Percentiles rank a stretch among this genome's conserved stretches.
Evolutionary conservation across 1,140 invertebrate genomes (phyloP).

Genomic region (Phymastichus coffea): DNA sequence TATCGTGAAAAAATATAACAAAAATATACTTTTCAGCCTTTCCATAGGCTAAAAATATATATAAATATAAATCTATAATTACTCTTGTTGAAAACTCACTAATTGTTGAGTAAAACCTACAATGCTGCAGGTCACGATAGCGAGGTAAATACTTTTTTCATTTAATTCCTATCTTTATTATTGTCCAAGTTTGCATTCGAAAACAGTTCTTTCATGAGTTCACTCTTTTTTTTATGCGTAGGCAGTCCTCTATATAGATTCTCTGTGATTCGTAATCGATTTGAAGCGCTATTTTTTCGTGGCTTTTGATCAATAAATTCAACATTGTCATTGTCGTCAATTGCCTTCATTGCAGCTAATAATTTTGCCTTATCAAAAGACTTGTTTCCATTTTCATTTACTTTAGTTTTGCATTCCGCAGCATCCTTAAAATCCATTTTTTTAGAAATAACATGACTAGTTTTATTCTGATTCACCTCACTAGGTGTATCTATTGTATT

Average conservation of each 20-base stretch:
- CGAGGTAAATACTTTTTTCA: background rate
- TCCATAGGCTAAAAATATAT: conserved; percentile 20
- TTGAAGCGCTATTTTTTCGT: conserved; percentile 29
- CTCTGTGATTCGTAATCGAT: conserved; percentile 47
- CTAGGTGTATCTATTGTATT: no score
- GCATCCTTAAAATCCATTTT: background rate
- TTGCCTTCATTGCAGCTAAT: conserved; percentile 64
- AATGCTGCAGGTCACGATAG: conserved; percentile 12
- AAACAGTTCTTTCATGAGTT: conserved; percentile 51
- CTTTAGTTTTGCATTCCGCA: background rate
- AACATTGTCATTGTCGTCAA: conserved; percentile 63
- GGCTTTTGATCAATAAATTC: conserved; percentile 45
- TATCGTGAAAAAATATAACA: conserved; percentile 24
- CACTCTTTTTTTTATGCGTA: conserved; percentile 42
- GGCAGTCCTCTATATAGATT: conserved; percentile 50
- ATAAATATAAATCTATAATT: no score
- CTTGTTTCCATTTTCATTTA: conserved; percentile 27
- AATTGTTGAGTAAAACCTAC: conserved; percentile 9
- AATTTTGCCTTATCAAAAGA: conserved; percentile 61
- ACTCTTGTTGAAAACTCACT: background rate
- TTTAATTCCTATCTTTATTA: conserved; percentile 8
- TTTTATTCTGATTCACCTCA: background rate
- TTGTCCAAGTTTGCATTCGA: conserved; percentile 21
- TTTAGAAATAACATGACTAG: no score
- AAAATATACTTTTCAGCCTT: conserved; percentile 23